Evolutionary conservation across 2,113 vertebrate genomes (phyloP), one percentile per base, ranked within the genome.

Genomic region (Neogobius melanostomus): DNA sequence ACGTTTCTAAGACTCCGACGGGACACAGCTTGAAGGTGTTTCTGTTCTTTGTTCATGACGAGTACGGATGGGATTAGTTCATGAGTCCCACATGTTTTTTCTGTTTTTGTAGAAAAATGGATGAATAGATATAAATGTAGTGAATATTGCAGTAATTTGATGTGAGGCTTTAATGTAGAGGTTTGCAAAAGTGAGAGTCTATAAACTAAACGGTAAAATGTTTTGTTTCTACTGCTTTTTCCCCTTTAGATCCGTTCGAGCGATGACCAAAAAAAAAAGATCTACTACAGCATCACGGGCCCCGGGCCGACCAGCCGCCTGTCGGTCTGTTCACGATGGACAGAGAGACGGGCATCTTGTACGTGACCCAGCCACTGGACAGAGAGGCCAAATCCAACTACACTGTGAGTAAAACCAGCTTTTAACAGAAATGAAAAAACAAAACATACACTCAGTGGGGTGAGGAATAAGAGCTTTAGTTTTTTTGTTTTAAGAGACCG

Each of bases 281-380:
- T 94, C n/a, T 0, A 0, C 4, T 93, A 93, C 74, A 82, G 46
- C 11, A 90, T 93, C 73, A 77, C 62, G 51, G 93, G 92, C 68
- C 79, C 84, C 5, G 93, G 56, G 91, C 88, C 21, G 69, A 87
- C 66, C 3, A 2, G 65, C 7, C 44, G 1, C 93, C 93, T 28
- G 0, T 1, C 0, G 9, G 6, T 1, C 59, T 91, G 28, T 94
- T 94, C 71, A 79, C 5, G 1, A 78, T 92, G 16, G 60, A 85
- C 15, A 81, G 0, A 66, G 0, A 0, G 1, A 28, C 43, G 11
- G 93, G 91, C 1, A 1, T 0, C 28, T 43, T 94, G n/a, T 88
- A 6, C 21, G 16, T 91, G 5, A 90, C 87, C 14, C 21, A 80
- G 5, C 82, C 77, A 6, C 83, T 94, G 2, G 91, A 94, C 83